A percentile compares a stretch with the other conserved stretches of the same genome.
These are phyloP conservation scores for Nebria ingens DNA, from an alignment of 1,140 invertebrate species.

Conservation along the genomic window DNA sequence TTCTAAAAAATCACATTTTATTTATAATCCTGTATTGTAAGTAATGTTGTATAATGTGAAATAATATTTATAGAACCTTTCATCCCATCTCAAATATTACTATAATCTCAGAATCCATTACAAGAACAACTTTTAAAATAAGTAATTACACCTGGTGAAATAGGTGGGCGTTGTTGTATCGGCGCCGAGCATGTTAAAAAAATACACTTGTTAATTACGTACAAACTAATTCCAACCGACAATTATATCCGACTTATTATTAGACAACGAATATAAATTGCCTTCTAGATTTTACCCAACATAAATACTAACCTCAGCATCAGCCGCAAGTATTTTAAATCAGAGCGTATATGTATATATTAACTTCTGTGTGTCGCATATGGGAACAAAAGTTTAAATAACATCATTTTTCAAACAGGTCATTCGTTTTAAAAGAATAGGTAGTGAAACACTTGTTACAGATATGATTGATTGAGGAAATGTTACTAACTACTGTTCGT, in stretches of 20 bases:
- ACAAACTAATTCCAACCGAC: background rate
- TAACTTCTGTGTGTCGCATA: background rate
- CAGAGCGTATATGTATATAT: background rate
- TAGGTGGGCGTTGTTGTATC: background rate
- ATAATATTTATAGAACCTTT: no score
- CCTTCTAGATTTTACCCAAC: background rate
- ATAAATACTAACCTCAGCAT: background rate
- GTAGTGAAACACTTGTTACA: background rate
- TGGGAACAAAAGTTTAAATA: no score
- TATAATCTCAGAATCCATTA: no score
- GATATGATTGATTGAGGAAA: no score
- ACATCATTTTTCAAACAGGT: background rate
- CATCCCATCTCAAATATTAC: no score
- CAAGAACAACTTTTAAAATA: no score
- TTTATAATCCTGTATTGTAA: no score
- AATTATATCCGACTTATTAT: background rate
- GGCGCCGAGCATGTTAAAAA: no score
- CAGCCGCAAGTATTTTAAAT: background rate
- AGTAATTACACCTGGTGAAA: background rate
- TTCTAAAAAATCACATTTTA: no score
- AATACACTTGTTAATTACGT: background rate
- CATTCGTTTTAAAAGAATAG: background rate
- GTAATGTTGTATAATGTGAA: no score
- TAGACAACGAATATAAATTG: background rate
- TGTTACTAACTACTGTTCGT: no score